These are phyloP conservation scores for Drosophila neonasuta DNA, from an alignment of 2,888 invertebrate species.

Conservation along the genomic window DNA sequence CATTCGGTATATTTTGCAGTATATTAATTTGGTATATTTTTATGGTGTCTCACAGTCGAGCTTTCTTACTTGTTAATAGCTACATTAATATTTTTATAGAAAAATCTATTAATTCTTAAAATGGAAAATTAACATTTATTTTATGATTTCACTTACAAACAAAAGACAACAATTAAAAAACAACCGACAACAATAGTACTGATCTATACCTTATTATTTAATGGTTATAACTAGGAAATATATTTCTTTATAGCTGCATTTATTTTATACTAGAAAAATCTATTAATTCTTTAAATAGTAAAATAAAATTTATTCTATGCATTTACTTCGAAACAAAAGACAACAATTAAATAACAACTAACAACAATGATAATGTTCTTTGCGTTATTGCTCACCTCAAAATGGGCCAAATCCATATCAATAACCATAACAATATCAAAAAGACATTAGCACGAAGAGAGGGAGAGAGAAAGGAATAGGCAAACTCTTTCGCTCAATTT, in stretches of 20 bases:
- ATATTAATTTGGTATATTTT: too few relatives aligned
- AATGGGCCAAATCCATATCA: slow-evolving; percentile 62
- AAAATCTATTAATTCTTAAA: background rate
- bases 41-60: too few relatives aligned
- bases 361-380: background rate
- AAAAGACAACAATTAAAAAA: slow-evolving; percentile 30
- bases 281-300: background rate
- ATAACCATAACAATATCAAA: slow-evolving; percentile 53
- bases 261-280: background rate
- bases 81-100: background rate
- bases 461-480: slow-evolving; percentile 5
- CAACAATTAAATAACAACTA: slow-evolving; percentile 10
- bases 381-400: slow-evolving; percentile 6
- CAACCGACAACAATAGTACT: background rate
- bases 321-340: background rate
- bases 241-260: too few relatives aligned
- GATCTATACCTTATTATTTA: too few relatives aligned
- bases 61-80: too few relatives aligned
- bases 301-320: background rate
- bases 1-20: too few relatives aligned
- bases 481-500: slow-evolving; percentile 49
- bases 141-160: background rate
- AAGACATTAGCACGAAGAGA: slow-evolving; percentile 33
- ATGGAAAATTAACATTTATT: background rate
- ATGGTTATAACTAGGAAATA: too few relatives aligned